These are phyloP conservation scores for Haliclystus octoradiatus DNA, from an alignment of 30 jellyfish, hydroid and myxozoan species.

Conservation along the genomic window DNA sequence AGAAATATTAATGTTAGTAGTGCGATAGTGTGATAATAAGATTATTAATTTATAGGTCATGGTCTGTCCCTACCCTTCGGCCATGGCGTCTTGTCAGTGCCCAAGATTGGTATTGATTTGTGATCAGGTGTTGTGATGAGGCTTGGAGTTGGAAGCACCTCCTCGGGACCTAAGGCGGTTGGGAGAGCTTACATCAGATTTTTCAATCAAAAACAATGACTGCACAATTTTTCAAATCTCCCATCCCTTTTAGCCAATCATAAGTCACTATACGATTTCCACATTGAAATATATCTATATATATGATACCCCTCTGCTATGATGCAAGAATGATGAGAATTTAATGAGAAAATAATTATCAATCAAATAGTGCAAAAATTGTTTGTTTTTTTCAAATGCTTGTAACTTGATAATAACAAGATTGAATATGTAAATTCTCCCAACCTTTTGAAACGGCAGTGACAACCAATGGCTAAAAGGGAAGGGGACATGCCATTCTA, in stretches of 20 bases:
- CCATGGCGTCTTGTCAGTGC: constrained; percentile 65
- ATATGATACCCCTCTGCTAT: too few species aligned
- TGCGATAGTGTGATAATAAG: too few species aligned
- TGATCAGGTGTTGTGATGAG: constrained; percentile 35
- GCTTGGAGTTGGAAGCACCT: constrained; percentile 48
- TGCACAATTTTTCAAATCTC: background rate
- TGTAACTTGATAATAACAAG: too few species aligned
- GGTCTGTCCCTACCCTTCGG: constrained; percentile 70
- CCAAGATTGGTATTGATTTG: constrained; percentile 29
- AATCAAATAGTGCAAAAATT: too few species aligned
- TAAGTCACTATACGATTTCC: too few species aligned
- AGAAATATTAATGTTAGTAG: too few species aligned
- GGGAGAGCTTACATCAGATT: constrained; percentile 39
- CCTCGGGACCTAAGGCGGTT: constrained; percentile 85
- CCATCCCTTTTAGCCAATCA: constrained; percentile 3
- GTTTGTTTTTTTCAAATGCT: too few species aligned
- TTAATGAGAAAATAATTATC: too few species aligned
- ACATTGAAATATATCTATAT: too few species aligned
- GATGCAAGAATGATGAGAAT: too few species aligned
- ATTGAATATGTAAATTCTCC: background rate
- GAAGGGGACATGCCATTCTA: background rate
- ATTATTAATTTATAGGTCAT: too few species aligned
- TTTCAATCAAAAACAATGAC: background rate
- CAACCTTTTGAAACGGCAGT: background rate
- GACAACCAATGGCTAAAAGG: constrained; percentile 3